phyloP scores from a whole-genome alignment of 2,797 vertebrate species.

The Florisuga fusca region DNA sequence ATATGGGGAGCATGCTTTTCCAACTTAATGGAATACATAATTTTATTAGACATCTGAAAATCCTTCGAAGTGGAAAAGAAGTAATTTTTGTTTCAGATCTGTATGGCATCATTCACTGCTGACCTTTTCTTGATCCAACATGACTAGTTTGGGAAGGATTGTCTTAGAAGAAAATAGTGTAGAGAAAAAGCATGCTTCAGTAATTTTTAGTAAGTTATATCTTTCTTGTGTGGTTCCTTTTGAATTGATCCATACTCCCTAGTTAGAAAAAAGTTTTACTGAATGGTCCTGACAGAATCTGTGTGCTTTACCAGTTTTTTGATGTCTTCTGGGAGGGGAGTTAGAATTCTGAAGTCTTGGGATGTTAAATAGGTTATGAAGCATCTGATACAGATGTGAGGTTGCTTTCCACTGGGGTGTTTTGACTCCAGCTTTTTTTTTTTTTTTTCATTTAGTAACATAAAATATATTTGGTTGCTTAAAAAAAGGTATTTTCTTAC shows the following conservation, averaged over 20 bases:
- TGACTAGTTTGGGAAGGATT: not conserved
- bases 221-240: not conserved
- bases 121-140: not conserved
- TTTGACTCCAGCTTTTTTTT: not conserved
- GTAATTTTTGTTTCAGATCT: not conserved
- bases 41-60: not conserved
- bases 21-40: not conserved
- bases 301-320: not conserved
- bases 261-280: not conserved
- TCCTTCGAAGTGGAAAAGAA: not conserved
- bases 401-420: not conserved
- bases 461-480: not conserved
- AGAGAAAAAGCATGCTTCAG: not conserved
- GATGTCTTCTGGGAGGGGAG: not conserved
- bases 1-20: not conserved
- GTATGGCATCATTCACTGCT: not conserved
- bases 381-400: not conserved
- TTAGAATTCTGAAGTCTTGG: not conserved
- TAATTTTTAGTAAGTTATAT: not conserved
- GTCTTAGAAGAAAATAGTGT: not conserved
- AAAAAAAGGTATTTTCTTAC: not conserved
- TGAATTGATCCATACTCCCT: accelerated
- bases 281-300: not conserved
- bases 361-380: not conserved
- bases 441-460: not conserved